Conservation (phyloP, 2,888 invertebrate species). For the Eupithecia subumbrata region DNA sequence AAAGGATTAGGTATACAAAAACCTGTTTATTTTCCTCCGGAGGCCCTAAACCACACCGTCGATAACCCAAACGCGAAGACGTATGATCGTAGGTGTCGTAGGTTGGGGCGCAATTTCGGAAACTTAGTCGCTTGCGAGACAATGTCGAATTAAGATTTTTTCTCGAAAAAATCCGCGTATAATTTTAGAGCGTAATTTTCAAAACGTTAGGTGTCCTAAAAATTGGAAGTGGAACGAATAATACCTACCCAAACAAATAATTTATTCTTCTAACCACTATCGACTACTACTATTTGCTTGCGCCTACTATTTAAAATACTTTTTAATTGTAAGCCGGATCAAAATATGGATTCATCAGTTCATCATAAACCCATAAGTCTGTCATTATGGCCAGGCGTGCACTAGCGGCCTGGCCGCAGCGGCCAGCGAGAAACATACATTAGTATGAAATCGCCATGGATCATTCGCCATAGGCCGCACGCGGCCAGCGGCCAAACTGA, state of each 20-base stretch:
- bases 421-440: no score
- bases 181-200: background rate
- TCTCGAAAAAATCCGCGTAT: background rate
- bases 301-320: background rate
- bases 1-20: background rate
- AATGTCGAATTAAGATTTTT: background rate
- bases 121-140: background rate
- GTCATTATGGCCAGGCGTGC: no score
- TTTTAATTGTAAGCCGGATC: background rate
- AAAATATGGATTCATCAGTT: background rate
- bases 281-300: no score
- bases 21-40: background rate
- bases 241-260: background rate
- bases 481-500: no score
- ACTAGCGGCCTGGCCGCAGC: no score
- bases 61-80: constrained; percentile 7
- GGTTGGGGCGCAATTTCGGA: background rate
- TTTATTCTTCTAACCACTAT: background rate
- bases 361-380: background rate
- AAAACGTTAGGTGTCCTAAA: background rate
- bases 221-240: background rate
- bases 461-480: no score
- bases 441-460: background rate
- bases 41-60: constrained; percentile 3
- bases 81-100: constrained; percentile 1